Percentiles rank a stretch among this genome's conserved stretches.
Evolutionary conservation across 2,888 invertebrate species (phyloP).

Genomic region (Choristoneura rosaceana): DNA sequence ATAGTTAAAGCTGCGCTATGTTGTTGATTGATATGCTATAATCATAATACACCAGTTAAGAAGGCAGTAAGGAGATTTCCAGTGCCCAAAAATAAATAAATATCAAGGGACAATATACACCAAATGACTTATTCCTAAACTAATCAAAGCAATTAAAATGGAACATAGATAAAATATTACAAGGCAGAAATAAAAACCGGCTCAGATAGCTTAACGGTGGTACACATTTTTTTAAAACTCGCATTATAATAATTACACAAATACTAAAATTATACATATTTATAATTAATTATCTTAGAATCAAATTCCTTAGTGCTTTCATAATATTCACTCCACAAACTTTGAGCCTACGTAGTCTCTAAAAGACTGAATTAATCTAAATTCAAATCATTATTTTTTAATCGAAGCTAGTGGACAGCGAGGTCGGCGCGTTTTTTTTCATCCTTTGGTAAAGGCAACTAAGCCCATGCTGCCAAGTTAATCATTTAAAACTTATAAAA

Average conservation of each 20-base stretch:
- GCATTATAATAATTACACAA: neutral
- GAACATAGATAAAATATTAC: too few species aligned
- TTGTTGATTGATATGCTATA: too few species aligned
- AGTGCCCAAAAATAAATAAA: too few species aligned
- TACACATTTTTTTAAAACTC: neutral
- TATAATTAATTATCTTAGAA: slow-evolving; percentile 1
- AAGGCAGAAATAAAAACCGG: neutral
- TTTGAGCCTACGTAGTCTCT: slow-evolving; percentile 7
- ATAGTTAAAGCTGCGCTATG: too few species aligned
- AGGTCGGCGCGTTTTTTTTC: neutral
- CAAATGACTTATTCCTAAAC: too few species aligned
- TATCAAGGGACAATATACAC: too few species aligned
- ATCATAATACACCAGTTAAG: too few species aligned
- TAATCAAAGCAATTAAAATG: too few species aligned
- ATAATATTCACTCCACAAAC: neutral
- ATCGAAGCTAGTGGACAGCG: neutral
- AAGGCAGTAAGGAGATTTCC: too few species aligned
- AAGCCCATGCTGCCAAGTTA: neutral
- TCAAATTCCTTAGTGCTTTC: slow-evolving; percentile 9
- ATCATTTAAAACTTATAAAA: neutral
- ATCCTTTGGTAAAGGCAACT: neutral
- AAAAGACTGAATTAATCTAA: neutral
- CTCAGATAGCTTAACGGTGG: neutral
- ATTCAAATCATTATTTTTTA: neutral
- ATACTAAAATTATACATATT: neutral